These are phyloP conservation scores for Dromius quadrimaculatus DNA, from an alignment of 2,888 invertebrate species.

Conservation along the genomic window DNA sequence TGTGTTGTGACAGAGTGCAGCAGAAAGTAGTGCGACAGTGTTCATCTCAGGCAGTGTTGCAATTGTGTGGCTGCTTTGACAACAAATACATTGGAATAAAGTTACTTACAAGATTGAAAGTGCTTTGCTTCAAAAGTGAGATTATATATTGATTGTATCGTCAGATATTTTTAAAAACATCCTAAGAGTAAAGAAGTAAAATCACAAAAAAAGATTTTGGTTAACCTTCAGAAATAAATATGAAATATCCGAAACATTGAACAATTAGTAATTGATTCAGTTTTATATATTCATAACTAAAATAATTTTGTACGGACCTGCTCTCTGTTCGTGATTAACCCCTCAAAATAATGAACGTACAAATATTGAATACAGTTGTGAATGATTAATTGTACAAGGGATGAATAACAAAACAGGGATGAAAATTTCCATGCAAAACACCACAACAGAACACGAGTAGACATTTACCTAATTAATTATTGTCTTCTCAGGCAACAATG, in stretches of 20 bases:
- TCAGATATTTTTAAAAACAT: no score
- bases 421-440: constrained; percentile 30
- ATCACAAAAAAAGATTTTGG: no score
- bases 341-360: constrained; percentile 30
- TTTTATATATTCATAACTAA: no score
- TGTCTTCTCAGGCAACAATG: constrained; percentile 19
- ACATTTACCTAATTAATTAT: constrained; percentile 29
- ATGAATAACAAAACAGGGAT: constrained; percentile 31
- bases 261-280: no score
- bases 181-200: no score
- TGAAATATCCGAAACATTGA: no score
- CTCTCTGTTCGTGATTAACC: constrained; percentile 21
- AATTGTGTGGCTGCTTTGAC: constrained; percentile 44
- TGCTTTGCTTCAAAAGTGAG: no score
- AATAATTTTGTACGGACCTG: not conserved
- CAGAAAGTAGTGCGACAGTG: constrained; percentile 39
- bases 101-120: no score
- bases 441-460: constrained; percentile 28
- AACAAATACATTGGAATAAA: constrained; percentile 1
- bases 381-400: constrained; percentile 33
- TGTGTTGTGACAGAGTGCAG: constrained; percentile 27
- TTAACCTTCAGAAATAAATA: no score
- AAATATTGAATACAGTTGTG: constrained; percentile 26
- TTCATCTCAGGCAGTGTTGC: constrained; percentile 44
- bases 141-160: no score